Evolutionary conservation across 2,113 vertebrate genomes (phyloP), one percentile per base, ranked within the genome.

Genomic region (Elachura formosa): DNA sequence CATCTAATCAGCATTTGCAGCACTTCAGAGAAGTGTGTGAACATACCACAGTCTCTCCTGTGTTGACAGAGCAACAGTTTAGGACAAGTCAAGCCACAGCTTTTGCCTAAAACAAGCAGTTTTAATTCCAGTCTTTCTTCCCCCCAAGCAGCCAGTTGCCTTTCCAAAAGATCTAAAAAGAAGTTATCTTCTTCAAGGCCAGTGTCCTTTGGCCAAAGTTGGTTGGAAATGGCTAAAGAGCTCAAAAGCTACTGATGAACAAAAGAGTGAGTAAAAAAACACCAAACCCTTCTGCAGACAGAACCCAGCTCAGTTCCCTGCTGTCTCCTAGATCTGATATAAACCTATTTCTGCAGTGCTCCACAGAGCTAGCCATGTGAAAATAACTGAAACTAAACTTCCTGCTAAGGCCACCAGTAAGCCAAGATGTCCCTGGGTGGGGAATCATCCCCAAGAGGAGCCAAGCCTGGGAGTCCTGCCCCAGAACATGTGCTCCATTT

Each of bases 11-110:
- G 18, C 36, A 67, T 78, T 63, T 87, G 40, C 28, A 82, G 41
- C n/a, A 38, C 16, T 78, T 74, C 34, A 51, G 43, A 59, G 38
- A 29, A 29, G 26, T 74, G 56, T 58, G 18, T 34, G 40, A 72
- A 72, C 11, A 41, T 8, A 9, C 10, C 59, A 13, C 0, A 0
- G 12, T 58, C 23, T 55, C n/a, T 63, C 26, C 54, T 80, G 24
- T 26, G 64, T 58, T 34, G 12, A 61, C 0, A 51, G 19, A 55
- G 23, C 15, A 64, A 51, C 11, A 38, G 7, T 43, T 77, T 55
- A 55, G 58, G 34, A 46, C 36, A 68, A 14, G 7, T 61, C 68
- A n/a, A 24, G 33, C 9, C 34, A 49, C 18, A 46, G 40, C 6
- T 72, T 67, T 58, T 63, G 22, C 23, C 29, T 29, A 73, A 56